These are phyloP conservation scores for Homarus gammarus DNA, from an alignment of 2,888 invertebrate genomes.

Conservation along the genomic window DNA sequence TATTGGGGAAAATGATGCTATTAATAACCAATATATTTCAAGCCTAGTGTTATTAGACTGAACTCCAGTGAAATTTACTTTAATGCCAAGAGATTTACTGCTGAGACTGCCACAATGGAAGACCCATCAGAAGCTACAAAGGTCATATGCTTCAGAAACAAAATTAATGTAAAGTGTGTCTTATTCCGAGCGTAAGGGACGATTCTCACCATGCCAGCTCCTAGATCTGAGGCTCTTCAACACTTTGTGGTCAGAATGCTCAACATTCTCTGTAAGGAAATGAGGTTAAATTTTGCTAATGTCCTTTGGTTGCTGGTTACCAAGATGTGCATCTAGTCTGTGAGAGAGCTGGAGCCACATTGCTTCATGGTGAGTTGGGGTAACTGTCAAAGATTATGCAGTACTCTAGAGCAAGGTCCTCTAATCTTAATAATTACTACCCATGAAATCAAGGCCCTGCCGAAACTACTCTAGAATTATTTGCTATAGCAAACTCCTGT, in stretches of 20 bases:
- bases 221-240: slow-evolving; percentile 73
- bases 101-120: slow-evolving; percentile 53
- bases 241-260: slow-evolving; percentile 69
- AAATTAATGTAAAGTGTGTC: slow-evolving; percentile 42
- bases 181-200: slow-evolving; percentile 61
- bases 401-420: not conserved
- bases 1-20: not conserved
- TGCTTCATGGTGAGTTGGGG: not conserved
- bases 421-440: not conserved
- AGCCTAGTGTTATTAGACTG: not conserved
- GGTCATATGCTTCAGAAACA: slow-evolving; percentile 41
- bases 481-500: slow-evolving; percentile 1
- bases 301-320: not conserved
- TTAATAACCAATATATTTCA: not conserved
- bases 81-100: not conserved
- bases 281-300: slow-evolving; percentile 49
- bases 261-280: slow-evolving; percentile 71
- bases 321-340: slow-evolving; percentile 31
- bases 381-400: not conserved
- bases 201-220: slow-evolving; percentile 74
- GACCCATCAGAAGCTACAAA: slow-evolving; percentile 55
- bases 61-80: not conserved
- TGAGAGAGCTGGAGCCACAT: slow-evolving; percentile 3
- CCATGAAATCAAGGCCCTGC: not conserved
- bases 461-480: not conserved